Evolutionary conservation across 1,140 invertebrate species (phyloP).

Genomic region (Pogonomyrmex barbatus): DNA sequence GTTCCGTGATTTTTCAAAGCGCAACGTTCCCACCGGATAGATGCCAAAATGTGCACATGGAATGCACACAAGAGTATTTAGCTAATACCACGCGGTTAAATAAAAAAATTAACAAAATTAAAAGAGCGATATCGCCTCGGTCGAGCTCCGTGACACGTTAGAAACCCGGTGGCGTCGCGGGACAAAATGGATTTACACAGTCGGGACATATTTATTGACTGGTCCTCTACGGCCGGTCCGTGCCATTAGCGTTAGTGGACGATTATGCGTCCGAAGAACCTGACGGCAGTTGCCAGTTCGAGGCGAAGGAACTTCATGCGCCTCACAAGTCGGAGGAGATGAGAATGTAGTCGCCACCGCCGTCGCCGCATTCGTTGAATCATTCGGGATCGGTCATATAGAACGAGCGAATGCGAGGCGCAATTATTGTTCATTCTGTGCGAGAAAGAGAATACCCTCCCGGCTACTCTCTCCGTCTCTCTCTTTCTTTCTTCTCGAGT

Average conservation of each 20-base stretch:
- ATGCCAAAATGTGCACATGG: neutral
- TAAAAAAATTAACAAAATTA: conserved; percentile 3
- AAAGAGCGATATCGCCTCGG: conserved; percentile 11
- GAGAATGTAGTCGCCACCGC: conserved; percentile 37
- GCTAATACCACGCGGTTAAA: neutral
- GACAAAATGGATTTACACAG: conserved; percentile 76
- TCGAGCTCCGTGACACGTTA: conserved; percentile 34
- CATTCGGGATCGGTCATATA: conserved; percentile 68
- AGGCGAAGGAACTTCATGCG: conserved; percentile 2
- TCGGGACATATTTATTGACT: conserved; percentile 77
- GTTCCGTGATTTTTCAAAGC: neutral
- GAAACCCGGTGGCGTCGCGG: conserved; percentile 37
- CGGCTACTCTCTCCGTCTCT: neutral
- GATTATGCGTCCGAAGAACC: conserved; percentile 56
- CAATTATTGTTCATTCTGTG: conserved; percentile 72
- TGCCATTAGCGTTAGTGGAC: conserved; percentile 64
- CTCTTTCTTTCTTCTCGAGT: conserved; percentile 12
- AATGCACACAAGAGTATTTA: neutral
- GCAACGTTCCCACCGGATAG: neutral
- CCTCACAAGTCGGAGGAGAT: conserved; percentile 38
- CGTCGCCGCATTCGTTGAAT: conserved; percentile 68
- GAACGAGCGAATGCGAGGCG: conserved; percentile 64
- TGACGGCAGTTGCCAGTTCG: neutral
- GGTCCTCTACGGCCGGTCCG: conserved; percentile 69
- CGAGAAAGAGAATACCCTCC: conserved; percentile 21